These are phyloP conservation scores for Melanchra persicariae DNA, from an alignment of 2,888 invertebrate species.

Conservation along the genomic window DNA sequence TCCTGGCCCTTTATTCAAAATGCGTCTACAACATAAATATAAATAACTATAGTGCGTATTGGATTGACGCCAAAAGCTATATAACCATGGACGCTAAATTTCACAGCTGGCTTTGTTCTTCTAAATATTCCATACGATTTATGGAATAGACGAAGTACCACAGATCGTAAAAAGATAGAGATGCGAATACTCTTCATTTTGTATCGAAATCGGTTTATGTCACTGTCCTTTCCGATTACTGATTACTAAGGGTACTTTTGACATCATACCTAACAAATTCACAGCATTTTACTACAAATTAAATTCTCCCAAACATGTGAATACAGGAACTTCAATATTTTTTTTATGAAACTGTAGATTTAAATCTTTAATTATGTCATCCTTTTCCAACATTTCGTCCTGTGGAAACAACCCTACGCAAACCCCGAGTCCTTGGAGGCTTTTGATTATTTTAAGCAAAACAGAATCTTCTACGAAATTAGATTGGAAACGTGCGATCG, in stretches of 20 bases:
- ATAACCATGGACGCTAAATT: conserved; percentile 56
- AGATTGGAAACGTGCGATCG: conserved; percentile 44
- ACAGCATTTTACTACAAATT: background rate
- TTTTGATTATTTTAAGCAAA: conserved; percentile 39
- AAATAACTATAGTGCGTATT: conserved; percentile 61
- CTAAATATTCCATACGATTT: conserved; percentile 64
- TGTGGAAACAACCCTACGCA: background rate
- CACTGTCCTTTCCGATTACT: background rate
- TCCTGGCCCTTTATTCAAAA: conserved; percentile 51
- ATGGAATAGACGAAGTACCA: conserved; percentile 19
- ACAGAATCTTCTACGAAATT: conserved; percentile 25
- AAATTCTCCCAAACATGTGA: background rate
- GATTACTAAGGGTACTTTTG: background rate
- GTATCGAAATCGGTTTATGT: background rate
- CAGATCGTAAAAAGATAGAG: conserved; percentile 10
- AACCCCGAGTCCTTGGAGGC: conserved; percentile 14
- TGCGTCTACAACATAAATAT: conserved; percentile 51
- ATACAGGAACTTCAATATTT: background rate
- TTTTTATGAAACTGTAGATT: background rate
- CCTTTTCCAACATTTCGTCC: background rate
- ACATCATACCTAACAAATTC: background rate
- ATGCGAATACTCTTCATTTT: conserved; percentile 5
- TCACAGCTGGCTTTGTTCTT: conserved; percentile 59
- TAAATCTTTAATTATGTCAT: background rate
- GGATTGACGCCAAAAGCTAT: conserved; percentile 61